phyloP scores from a whole-genome alignment of 2,113 vertebrate species.

The Nanorana parkeri region DNA sequence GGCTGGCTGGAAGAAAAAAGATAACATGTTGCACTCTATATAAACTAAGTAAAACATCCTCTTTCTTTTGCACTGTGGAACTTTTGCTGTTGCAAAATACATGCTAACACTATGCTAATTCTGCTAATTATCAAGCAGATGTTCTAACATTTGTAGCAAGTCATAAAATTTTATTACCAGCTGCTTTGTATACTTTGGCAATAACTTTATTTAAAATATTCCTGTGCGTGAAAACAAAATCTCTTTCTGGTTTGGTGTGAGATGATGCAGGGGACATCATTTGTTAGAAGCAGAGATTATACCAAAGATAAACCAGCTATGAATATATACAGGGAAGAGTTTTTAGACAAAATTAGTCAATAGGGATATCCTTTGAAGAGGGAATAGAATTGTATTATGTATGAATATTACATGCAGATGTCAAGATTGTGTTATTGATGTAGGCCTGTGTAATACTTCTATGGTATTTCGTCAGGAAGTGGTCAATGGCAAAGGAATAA shows the following conservation, averaged over 20 bases:
- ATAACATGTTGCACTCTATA: no score
- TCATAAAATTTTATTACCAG: conserved; percentile 21
- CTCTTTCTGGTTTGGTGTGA: background rate
- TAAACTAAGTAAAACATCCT: no score
- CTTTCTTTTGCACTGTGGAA: background rate
- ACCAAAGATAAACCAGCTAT: background rate
- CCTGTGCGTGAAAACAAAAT: background rate
- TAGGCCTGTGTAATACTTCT: no score
- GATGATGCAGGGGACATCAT: background rate
- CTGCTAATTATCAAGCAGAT: conserved; percentile 22
- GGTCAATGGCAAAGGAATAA: no score
- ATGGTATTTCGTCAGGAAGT: no score
- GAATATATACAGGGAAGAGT: no score
- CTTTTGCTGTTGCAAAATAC: conserved; percentile 9
- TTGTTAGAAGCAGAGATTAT: background rate
- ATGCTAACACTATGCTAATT: conserved; percentile 40
- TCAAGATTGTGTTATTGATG: no score
- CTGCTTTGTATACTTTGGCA: conserved; percentile 34
- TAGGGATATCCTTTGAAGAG: no score
- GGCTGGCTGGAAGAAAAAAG: no score
- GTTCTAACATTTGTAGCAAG: conserved; percentile 9
- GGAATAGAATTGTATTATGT: no score
- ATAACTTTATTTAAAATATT: conserved; percentile 5
- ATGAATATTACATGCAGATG: no score
- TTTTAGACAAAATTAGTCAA: no score